Evolutionary conservation across 2,113 vertebrate species (phyloP).

Genomic region (Etheostoma cragini): DNA sequence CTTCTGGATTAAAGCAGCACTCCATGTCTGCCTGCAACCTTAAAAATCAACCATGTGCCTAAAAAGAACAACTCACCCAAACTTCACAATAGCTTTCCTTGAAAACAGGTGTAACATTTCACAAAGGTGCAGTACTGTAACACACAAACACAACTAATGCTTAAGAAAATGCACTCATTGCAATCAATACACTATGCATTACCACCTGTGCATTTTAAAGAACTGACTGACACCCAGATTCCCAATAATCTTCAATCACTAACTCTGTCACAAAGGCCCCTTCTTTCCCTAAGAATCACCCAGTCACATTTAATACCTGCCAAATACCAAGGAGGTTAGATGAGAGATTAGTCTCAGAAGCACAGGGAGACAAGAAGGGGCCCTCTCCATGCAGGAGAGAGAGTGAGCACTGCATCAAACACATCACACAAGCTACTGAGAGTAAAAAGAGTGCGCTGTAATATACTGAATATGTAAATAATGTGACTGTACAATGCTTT

Average conservation of each 20-base stretch:
- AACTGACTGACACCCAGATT: conserved; percentile 23
- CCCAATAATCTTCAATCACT: conserved; percentile 32
- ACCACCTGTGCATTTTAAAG: conserved; percentile 32
- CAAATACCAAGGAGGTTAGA: conserved; percentile 42
- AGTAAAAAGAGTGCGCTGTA: conserved; percentile 78
- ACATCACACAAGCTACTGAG: conserved; percentile 84
- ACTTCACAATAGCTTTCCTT: conserved; percentile 41
- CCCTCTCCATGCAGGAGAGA: conserved; percentile 50
- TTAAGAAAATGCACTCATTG: conserved; percentile 22
- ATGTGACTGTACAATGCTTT: conserved; percentile 85
- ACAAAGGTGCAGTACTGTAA: conserved; percentile 57
- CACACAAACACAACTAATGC: conserved; percentile 29
- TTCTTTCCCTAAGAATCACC: conserved; percentile 48
- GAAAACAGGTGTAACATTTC: conserved; percentile 32
- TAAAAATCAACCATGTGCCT: conserved; percentile 77
- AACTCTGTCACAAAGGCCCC: conserved; percentile 45
- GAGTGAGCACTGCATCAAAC: conserved; percentile 73
- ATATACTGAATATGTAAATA: conserved; percentile 86
- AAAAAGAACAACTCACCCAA: conserved; percentile 56
- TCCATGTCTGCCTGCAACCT: conserved; percentile 71
- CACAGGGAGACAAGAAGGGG: conserved; percentile 64
- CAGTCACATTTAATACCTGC: conserved; percentile 51
- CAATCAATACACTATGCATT: conserved; percentile 46
- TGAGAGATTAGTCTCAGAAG: conserved; percentile 62
- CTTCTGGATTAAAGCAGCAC: conserved; percentile 11